These are phyloP conservation scores for Propithecus deckenii DNA, from an alignment of 2,797 vertebrate genomes.

Conservation along the genomic window DNA sequence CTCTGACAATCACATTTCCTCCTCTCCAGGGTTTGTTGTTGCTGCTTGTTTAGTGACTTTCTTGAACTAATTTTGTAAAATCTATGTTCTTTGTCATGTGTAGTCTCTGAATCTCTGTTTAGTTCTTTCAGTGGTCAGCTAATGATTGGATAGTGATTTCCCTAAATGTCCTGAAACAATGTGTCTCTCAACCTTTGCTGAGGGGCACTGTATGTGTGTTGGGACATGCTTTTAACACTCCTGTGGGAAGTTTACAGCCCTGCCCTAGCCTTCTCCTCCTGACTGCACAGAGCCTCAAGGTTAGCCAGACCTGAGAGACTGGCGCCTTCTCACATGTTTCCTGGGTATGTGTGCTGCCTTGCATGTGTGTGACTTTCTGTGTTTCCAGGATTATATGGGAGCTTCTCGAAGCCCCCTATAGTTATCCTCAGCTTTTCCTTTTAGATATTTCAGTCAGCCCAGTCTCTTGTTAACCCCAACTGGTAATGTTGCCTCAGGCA, in stretches of 20 bases:
- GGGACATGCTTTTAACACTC: not conserved
- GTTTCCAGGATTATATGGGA: not conserved
- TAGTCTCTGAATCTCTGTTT: not conserved
- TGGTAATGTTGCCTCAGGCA: not conserved
- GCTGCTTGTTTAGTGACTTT: not conserved
- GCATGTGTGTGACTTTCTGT: not conserved
- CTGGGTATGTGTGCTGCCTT: not conserved
- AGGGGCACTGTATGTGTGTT: not conserved
- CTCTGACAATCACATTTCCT: not conserved
- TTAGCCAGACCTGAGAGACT: not conserved
- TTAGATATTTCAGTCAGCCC: not conserved
- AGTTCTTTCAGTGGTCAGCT: not conserved
- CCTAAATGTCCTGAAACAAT: not conserved
- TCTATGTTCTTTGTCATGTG: not conserved
- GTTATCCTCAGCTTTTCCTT: not conserved
- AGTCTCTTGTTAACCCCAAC: not conserved
- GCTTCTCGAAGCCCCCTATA: not conserved
- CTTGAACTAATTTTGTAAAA: not conserved
- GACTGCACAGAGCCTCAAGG: not conserved
- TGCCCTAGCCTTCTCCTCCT: not conserved
- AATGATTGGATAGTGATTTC: not conserved
- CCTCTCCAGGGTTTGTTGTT: not conserved
- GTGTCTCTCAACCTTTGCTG: not conserved
- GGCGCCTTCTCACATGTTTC: not conserved
- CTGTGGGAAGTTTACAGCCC: not conserved